These are phyloP conservation scores for Pyrrhopygopsis socrates DNA, from an alignment of 2,888 invertebrate species.

Conservation along the genomic window DNA sequence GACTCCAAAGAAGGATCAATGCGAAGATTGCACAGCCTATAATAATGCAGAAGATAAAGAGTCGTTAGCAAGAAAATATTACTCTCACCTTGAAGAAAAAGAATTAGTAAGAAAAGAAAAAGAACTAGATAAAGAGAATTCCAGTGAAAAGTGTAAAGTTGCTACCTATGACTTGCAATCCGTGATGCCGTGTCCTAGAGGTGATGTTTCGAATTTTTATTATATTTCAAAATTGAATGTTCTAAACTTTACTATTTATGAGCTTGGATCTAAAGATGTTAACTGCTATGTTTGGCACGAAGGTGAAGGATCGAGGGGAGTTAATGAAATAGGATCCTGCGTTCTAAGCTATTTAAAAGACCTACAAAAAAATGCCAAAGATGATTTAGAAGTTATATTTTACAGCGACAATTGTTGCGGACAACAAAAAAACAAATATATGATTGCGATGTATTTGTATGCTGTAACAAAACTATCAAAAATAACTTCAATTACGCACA, in stretches of 20 bases:
- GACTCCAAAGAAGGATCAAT: conserved; percentile 79
- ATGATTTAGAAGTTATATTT: too few species aligned
- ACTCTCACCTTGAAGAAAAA: conserved; percentile 45
- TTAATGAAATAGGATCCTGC: not conserved
- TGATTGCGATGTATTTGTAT: too few species aligned
- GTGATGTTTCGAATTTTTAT: conserved; percentile 54
- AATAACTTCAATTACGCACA: too few species aligned
- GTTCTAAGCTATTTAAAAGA: too few species aligned
- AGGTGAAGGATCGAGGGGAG: conserved; percentile 53
- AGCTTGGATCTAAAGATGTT: conserved; percentile 24
- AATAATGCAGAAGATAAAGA: conserved; percentile 59
- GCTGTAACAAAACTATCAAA: too few species aligned
- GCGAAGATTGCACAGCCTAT: conserved; percentile 74
- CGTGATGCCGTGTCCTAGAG: conserved; percentile 50
- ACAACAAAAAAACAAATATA: too few species aligned
- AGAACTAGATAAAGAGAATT: conserved; percentile 41
- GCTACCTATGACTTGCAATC: conserved; percentile 30
- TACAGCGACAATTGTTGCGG: too few species aligned
- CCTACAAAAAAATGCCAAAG: too few species aligned
- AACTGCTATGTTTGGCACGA: conserved; percentile 61
- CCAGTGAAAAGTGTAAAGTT: not conserved
- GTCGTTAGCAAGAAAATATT: conserved; percentile 8
- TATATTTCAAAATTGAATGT: conserved; percentile 56
- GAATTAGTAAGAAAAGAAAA: conserved; percentile 42
- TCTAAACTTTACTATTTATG: conserved; percentile 41